Base-by-base conservation (phyloP, 2,113 vertebrate genomes). In the Sinocyclocheilus anophthalmus region DNA sequence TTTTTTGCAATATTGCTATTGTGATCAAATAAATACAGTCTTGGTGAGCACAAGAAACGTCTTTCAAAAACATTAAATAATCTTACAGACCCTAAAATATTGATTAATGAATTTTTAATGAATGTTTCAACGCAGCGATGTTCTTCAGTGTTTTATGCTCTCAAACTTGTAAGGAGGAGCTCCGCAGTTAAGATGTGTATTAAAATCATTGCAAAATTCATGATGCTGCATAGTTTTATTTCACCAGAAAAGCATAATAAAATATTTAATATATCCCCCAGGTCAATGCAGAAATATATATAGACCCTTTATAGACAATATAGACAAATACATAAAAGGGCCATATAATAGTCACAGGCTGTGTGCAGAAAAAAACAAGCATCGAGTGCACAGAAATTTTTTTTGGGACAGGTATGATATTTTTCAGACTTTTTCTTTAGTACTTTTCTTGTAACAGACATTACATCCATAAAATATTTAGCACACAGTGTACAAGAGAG, bases 381-480 rank as follows among this genome's bases (percentile, higher is more conserved):
- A 20, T n/a, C 1, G 2, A n/a, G 4, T 45, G 12, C 11, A 48
- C 22, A 75, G 5, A 24, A 7, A 48, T 26, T 26, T 26, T 26
- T 26, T n/a, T 42, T 73, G 4, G 37, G 4, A 45, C 22, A 24
- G 4, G 4, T 45, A 75, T 12, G 20, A n/a, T 48, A 75, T n/a
- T 75, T 45, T 24, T 45, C 4, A 42, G 70, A 75, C 42, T 16
- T 76, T 48, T 76, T 45, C 37, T 57, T 39, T 48, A n/a, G 22
- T 42, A 5, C 70, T 75, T 75, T 48, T 37, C 13, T 12, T 10
- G 9, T 26, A 67, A 45, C 50, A 13, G 11, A 61, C n/a, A 48
- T 67, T 65, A 26, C 37, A 81, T 24, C 59, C 13, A 48, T 81
- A 18, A 81, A 65, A 65, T 11, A 81, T 48, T 26, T 67, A 65